Evolutionary conservation across 53 echinoderm and acorn worm genomes (phyloP), one percentile per base, ranked within the genome.

Genomic region (Antedon mediterranea): DNA sequence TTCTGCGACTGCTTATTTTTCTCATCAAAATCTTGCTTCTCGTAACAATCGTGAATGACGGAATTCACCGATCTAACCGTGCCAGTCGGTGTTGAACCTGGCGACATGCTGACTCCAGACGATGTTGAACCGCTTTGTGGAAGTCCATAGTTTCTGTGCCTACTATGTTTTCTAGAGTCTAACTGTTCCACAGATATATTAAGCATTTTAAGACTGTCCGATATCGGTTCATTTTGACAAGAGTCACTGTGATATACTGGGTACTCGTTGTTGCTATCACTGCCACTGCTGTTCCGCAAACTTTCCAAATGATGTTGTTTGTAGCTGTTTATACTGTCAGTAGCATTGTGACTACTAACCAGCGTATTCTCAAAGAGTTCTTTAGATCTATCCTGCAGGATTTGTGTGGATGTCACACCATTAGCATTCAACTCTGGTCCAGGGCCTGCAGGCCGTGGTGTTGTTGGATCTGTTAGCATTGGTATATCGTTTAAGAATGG

Each of bases 261-360:
- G 73, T 90, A 77, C 43, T 93, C 93, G 31, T 90, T 93, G 84
- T 93, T 93, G 34, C 91, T 90, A 71, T 94, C 94, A 13, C 91
- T 86, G 33, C 86, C 83, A 33, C 94, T 94, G 76, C 92, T 89
- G 71, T 89, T 80, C 74, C 91, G 92, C 71, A 89, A 85, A 23
- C 57, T 57, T 18, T 57, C 57, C 57, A 57, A 18, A 26, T 57
- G 9, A 15, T 13, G 57, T 23, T 57, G 57, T 18, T 26, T 6
- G 20, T 57, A 30, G 71, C 79, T 72, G 0, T 44, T 75, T 0
- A 76, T 28, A 23, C 31, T n/a, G 28, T 33, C 29, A 13, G 72
- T 43, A 26, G 77, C 77, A n/a, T n/a, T 77, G 78, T 83, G 6
- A 23, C 6, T 33, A 74, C 43, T 30, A 20, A 79, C 57, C 7